Base-by-base conservation (phyloP, 2,797 vertebrate genomes). In the Muraenolepis orangiensis region DNA sequence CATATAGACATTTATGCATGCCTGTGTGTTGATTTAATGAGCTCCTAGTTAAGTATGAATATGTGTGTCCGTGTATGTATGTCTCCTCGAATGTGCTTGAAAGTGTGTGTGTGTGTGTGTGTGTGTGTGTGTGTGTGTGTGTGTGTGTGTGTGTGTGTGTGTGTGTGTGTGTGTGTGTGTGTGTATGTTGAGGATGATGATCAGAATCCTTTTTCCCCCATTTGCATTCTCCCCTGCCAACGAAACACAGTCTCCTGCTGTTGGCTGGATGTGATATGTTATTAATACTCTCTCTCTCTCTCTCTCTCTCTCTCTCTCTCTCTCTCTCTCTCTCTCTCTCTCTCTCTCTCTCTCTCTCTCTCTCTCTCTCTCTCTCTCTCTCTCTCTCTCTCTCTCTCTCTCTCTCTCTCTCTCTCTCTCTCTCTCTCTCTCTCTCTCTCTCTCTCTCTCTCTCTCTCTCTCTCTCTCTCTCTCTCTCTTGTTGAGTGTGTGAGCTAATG, bases 71-170 rank as follows among this genome's bases (percentile, higher is more conserved):
- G 68, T 69, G 29, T 72, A 26, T 57, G 57, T 29, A 28, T 12
- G 18, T 78, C 76, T 76, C 51, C 0, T 66, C 36, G 71, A 66
- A 64, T 70, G 67, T 74, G n/a, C 78, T 72, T 18, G 57, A n/a
- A 12, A 6, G 51, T 57, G 51, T 57, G 13, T 57, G 51, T 57
- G 1, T 69, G 67, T 34, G 29, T 69, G 30, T 32, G 67, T 69
- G 67, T 34, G 18, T 69, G 31, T 26, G 57, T 61, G 57, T 61
- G 20, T 61, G 57, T 61, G 57, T 26, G 57, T 26, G 20, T 11
- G 57, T 64, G 57, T 64, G 57, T 64, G 57, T 64, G 11, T 64
- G 51, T 57, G 51, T 64, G 23, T n/a, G 23, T 64, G 20, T n/a
- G 23, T n/a, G 57, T n/a, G 23, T 64, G 57, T 64, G 20, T 64